Conservation (phyloP, 2,888 invertebrate species). For the Emmelina monodactyla region DNA sequence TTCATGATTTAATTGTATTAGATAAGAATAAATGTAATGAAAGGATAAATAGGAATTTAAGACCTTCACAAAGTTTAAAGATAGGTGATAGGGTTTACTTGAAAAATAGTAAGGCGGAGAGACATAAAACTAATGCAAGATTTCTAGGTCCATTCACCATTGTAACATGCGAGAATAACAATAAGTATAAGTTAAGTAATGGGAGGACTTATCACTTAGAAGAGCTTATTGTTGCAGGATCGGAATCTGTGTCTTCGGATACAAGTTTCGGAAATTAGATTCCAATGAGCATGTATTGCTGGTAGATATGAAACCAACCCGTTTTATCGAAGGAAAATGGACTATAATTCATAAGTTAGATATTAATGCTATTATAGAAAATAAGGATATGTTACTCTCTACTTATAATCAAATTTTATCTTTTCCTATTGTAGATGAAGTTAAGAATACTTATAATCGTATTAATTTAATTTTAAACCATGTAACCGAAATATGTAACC, state of each 20-base stretch:
- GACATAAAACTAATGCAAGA: not conserved
- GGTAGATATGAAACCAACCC: slow-evolving; percentile 5
- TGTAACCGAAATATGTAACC: slow-evolving; percentile 8
- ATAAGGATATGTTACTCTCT: not conserved
- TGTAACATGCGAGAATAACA: not conserved
- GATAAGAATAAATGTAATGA: not conserved
- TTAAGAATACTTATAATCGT: slow-evolving; percentile 6
- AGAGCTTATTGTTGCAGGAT: slow-evolving; percentile 12
- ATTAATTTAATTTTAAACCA: slow-evolving; percentile 11
- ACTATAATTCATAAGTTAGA: slow-evolving; percentile 6
- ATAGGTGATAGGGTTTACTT: slow-evolving; percentile 6
- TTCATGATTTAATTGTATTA: not conserved
- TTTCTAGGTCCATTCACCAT: not conserved
- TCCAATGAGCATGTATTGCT: slow-evolving; percentile 9
- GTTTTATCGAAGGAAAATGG: slow-evolving; percentile 3
- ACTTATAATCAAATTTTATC: not conserved
- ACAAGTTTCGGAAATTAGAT: slow-evolving; percentile 6
- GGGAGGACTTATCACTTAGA: slow-evolving; percentile 10
- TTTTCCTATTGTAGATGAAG: slow-evolving; percentile 1
- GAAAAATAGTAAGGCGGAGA: slow-evolving; percentile 12
- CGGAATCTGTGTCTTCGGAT: slow-evolving; percentile 6
- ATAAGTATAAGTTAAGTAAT: slow-evolving; percentile 12
- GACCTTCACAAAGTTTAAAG: not conserved
- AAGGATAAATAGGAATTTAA: not conserved
- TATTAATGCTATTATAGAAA: slow-evolving; percentile 1